These are phyloP conservation scores for Pseudopleuronectes americanus DNA, from an alignment of 2,797 vertebrate species.

Conservation along the genomic window DNA sequence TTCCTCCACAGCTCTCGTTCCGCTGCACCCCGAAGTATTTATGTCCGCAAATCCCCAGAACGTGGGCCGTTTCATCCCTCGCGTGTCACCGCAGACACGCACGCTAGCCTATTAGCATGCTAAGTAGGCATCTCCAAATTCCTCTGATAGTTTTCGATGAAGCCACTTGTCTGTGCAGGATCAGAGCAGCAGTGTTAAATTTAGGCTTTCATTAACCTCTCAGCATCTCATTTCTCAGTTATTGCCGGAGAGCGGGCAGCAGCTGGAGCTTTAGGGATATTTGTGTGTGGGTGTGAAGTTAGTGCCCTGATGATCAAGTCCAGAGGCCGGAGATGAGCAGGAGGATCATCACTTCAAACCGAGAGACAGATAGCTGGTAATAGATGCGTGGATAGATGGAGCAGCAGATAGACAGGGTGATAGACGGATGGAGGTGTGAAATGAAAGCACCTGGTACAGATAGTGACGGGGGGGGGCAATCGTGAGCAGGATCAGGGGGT, in stretches of 20 bases:
- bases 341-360: constrained; percentile 56
- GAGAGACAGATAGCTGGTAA: constrained; percentile 51
- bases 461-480: constrained; percentile 7
- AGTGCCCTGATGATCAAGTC: constrained; percentile 30
- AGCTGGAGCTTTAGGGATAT: constrained; percentile 21
- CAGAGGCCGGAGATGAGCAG: constrained; percentile 59
- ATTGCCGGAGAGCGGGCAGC: constrained; percentile 55
- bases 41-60: constrained; percentile 59
- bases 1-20: constrained; percentile 53
- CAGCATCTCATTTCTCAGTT: constrained; percentile 34
- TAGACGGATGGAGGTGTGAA: constrained; percentile 60
- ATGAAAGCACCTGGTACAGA: constrained; percentile 60
- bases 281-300: constrained; percentile 37
- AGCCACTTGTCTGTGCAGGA: constrained; percentile 52
- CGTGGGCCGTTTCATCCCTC: constrained; percentile 17
- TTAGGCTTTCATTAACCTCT: constrained; percentile 67
- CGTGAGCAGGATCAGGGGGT: constrained; percentile 39
- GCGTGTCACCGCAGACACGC: constrained; percentile 57
- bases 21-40: constrained; percentile 45
- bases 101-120: constrained; percentile 53
- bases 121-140: constrained; percentile 64
- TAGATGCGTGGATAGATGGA: constrained; percentile 40
- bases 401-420: constrained; percentile 50
- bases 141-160: constrained; percentile 66
- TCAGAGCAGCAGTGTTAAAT: constrained; percentile 66